Base-by-base conservation (phyloP, 2,888 invertebrate genomes). In the Microdon myrmicae region DNA sequence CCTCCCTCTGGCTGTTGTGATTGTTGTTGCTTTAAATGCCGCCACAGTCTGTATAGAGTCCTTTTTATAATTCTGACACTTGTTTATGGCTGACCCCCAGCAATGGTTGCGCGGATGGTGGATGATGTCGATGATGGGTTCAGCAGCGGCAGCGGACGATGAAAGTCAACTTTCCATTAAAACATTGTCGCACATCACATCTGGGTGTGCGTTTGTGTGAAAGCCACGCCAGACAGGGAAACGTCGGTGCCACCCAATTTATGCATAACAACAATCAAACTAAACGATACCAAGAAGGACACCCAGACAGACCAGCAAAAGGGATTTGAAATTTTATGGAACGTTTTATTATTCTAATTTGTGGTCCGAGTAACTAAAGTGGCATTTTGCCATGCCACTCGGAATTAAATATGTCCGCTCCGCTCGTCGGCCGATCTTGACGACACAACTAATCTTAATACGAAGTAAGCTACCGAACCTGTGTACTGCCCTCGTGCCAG, bases 281-380 rank as follows among this genome's bases (percentile, higher is more conserved):
- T 10, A 35, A 47, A 9, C 56, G 20, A 56, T 48, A 45, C 22
- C 12, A 12, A 22, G 45, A 47, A 16, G 37, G 43, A 49, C 66
- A 49, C 23, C 43, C 55, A 41, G 59, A 53, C 54, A 59, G 60
- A 60, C 67, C 48, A 61, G 41, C 53, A 64, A 44, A 68, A 60
- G 59, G 66, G 59, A 67, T 70, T 67, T 67, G 69, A 68, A 70
- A 72, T 75, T 77, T 75, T 76, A 76, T 77, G 75, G 73, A 77
- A 77, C 77, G 74, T 76, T 77, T 77, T 77, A 77, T 77, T 77
- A 76, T 71, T 74, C 78, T 76, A 77, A 77, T 77, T 77, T 77
- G 76, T 74, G 74, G 74, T 72, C 69, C 71, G 73, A 71, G 51
- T 48, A 67, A 61, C 58, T 67, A 72, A 75, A 75, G 74, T 74